phyloP scores from a whole-genome alignment of 2,113 vertebrate genomes.

The Austrofundulus limnaeus region DNA sequence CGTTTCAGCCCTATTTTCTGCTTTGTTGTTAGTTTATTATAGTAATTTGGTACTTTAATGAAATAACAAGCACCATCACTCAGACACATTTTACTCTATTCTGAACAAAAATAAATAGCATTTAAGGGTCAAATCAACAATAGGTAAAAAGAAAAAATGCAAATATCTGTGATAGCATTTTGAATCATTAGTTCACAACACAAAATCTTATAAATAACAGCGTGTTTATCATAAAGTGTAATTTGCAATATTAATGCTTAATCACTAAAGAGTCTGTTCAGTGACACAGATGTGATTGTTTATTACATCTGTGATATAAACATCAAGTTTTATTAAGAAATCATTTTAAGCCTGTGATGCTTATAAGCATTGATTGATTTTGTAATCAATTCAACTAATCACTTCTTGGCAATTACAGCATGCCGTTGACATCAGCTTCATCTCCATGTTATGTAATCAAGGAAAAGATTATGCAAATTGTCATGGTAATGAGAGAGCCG shows the following conservation, averaged over 20 bases:
- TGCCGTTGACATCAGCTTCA: conserved; percentile 22
- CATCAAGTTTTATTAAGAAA: conserved; percentile 35
- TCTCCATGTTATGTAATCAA: conserved; percentile 57
- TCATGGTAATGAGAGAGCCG: conserved; percentile 55
- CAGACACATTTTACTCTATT: conserved; percentile 12
- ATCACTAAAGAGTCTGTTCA: neutral
- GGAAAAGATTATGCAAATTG: conserved; percentile 51
- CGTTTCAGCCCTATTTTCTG: no score
- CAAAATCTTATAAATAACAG: conserved; percentile 7
- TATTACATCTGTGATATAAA: conserved; percentile 19
- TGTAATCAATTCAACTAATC: conserved; percentile 53
- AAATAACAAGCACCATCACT: neutral
- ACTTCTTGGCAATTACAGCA: conserved; percentile 35
- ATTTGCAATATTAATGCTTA: conserved; percentile 15
- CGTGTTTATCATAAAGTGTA: neutral
- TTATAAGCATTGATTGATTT: conserved; percentile 52
- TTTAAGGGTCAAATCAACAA: conserved; percentile 11
- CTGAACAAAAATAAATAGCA: neutral
- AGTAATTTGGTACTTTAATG: neutral
- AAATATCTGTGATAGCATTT: conserved; percentile 25
- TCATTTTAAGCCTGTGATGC: conserved; percentile 28
- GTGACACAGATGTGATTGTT: conserved; percentile 3
- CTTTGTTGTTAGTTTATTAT: neutral
- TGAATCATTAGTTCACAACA: conserved; percentile 13
- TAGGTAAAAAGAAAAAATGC: conserved; percentile 25